A percentile compares a stretch with the other conserved stretches of the same genome.
These are phyloP conservation scores for Hypsibius dujardini DNA, from an alignment of 1,140 invertebrate species.

Conservation along the genomic window DNA sequence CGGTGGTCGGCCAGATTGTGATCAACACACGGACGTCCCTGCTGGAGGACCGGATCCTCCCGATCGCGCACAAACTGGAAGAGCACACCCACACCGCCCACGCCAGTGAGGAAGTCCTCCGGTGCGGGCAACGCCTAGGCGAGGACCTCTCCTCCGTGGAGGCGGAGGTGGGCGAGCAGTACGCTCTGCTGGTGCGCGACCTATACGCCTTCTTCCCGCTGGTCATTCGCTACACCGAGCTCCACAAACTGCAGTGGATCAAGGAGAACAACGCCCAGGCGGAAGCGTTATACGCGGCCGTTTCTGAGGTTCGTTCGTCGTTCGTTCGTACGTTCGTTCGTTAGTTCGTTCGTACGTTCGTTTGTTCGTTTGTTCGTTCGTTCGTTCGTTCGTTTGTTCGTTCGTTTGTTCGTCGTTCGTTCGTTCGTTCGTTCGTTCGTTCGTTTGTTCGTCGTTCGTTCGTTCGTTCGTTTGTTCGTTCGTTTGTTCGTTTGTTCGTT, in stretches of 20 bases:
- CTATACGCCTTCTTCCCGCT: conserved; percentile 98
- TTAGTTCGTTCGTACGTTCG: no score
- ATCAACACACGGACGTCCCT: conserved; percentile 78
- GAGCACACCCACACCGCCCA: conserved; percentile 45
- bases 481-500: no score
- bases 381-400: no score
- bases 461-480: no score
- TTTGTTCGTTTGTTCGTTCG: no score
- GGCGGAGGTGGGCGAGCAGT: conserved; percentile 74
- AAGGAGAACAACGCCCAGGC: conserved; percentile 32
- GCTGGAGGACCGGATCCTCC: conserved; percentile 68
- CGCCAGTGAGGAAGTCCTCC: conserved; percentile 55
- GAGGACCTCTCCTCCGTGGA: conserved; percentile 21
- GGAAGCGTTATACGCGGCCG: no score
- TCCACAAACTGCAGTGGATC: conserved; percentile 43
- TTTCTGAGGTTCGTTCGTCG: no score
- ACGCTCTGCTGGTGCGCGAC: conserved; percentile 82
- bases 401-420: no score
- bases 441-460: no score
- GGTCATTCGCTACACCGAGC: conserved; percentile 93
- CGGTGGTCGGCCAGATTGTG: conserved; percentile 53
- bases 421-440: no score
- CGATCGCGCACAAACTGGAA: conserved; percentile 63
- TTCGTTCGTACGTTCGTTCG: no score
- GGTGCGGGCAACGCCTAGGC: conserved; percentile 47